Evolutionary conservation across 2,888 invertebrate species (phyloP).

Genomic region (Polydrusus pterygomalis): DNA sequence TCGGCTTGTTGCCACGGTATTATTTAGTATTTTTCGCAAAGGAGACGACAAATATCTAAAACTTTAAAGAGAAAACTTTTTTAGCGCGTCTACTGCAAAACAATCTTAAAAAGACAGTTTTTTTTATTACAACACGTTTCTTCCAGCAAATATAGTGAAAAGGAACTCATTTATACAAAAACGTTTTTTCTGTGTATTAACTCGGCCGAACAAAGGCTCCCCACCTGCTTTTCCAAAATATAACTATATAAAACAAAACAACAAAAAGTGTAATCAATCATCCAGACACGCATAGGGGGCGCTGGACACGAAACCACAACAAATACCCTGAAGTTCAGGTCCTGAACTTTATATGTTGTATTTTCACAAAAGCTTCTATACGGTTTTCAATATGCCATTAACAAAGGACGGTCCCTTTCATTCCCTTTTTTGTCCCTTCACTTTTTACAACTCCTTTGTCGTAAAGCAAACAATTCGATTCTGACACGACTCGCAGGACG

Average conservation of each 20-base stretch:
- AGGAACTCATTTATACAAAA: too few species aligned
- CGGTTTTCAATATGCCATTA: constrained; percentile 37
- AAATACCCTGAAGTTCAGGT: constrained; percentile 6
- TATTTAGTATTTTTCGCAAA: too few species aligned
- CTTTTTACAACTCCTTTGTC: constrained; percentile 39
- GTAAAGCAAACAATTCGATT: constrained; percentile 42
- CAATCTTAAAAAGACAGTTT: too few species aligned
- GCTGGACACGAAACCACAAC: constrained; percentile 10
- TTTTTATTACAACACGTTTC: too few species aligned
- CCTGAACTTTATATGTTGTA: constrained; percentile 18
- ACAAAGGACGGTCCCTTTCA: constrained; percentile 38
- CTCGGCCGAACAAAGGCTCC: not conserved
- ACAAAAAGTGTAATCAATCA: constrained; percentile 13
- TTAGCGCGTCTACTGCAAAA: too few species aligned
- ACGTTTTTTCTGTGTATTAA: not conserved
- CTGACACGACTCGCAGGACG: constrained; percentile 18
- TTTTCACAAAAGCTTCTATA: constrained; percentile 32
- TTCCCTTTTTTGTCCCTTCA: constrained; percentile 35
- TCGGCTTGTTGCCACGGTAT: too few species aligned
- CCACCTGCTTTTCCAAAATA: not conserved
- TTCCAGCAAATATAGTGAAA: too few species aligned
- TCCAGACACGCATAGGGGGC: constrained; percentile 7
- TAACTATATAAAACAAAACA: constrained; percentile 6
- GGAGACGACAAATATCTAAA: too few species aligned
- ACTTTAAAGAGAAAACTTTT: too few species aligned